These are phyloP conservation scores for Botia almorhae DNA, from an alignment of 2,797 vertebrate genomes.

Conservation along the genomic window DNA sequence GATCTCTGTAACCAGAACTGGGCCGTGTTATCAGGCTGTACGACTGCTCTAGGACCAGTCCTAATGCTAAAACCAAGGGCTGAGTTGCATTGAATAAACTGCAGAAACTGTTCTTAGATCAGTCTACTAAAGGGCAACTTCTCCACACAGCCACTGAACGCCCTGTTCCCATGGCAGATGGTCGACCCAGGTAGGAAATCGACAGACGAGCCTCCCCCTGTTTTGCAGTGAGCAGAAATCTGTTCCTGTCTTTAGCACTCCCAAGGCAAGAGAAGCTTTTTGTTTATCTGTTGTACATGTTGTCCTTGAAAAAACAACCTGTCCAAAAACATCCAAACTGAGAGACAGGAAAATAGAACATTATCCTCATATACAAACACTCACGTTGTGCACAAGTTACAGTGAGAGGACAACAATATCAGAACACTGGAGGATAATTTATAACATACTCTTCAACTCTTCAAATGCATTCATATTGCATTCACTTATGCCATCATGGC, in stretches of 20 bases:
- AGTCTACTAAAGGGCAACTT: neutral
- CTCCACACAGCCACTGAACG: neutral
- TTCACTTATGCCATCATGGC: neutral
- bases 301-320: conserved; percentile 47
- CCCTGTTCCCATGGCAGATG: conserved; percentile 53
- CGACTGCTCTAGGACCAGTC: neutral
- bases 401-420: neutral
- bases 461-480: neutral
- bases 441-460: no score
- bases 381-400: neutral
- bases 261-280: conserved; percentile 10
- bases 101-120: neutral
- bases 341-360: neutral
- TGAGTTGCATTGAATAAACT: neutral
- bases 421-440: neutral
- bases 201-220: conserved; percentile 37
- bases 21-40: neutral
- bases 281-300: conserved; percentile 1
- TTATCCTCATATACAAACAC: neutral
- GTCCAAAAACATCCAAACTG: conserved; percentile 9
- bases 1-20: neutral
- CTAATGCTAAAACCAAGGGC: neutral
- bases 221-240: conserved; percentile 31
- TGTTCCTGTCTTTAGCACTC: conserved; percentile 36
- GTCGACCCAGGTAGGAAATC: conserved; percentile 49